Percentiles rank a stretch among this genome's conserved stretches.
phyloP scores from a whole-genome alignment of 2,888 invertebrate species.

The Halocaridina rubra region DNA sequence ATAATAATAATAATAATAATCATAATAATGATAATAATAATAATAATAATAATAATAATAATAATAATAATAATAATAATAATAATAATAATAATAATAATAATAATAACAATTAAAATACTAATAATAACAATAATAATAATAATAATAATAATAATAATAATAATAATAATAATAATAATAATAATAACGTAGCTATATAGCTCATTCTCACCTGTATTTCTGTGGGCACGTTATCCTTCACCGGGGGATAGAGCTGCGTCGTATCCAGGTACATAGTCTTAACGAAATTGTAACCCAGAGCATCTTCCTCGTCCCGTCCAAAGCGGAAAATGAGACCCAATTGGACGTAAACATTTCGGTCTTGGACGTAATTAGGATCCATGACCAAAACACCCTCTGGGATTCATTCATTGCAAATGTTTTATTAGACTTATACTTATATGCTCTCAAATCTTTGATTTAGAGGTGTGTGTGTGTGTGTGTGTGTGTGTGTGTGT shows the following conservation, averaged over 20 bases:
- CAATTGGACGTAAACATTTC: constrained; percentile 89
- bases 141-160: neutral
- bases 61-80: neutral
- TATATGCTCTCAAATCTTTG: no score
- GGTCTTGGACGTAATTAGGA: constrained; percentile 84
- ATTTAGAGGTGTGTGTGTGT: neutral
- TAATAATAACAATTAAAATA: no score
- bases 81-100: neutral
- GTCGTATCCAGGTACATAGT: constrained; percentile 88
- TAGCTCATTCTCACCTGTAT: constrained; percentile 39
- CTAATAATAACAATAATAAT: neutral
- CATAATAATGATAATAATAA: no score
- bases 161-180: neutral
- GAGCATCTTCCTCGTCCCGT: constrained; percentile 90
- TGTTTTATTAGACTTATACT: neutral
- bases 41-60: neutral
- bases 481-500: neutral
- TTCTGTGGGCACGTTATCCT: constrained; percentile 20
- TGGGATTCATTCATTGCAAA: constrained; percentile 67
- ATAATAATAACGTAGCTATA: neutral
- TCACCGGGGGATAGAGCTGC: constrained; percentile 80
- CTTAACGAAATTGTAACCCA: constrained; percentile 95
- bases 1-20: neutral
- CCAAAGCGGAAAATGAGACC: constrained; percentile 92
- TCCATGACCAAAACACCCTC: constrained; percentile 91